Base-by-base conservation (phyloP, 30 jellyfish, hydroid and myxozoan species). In the Sanderia malayensis region DNA sequence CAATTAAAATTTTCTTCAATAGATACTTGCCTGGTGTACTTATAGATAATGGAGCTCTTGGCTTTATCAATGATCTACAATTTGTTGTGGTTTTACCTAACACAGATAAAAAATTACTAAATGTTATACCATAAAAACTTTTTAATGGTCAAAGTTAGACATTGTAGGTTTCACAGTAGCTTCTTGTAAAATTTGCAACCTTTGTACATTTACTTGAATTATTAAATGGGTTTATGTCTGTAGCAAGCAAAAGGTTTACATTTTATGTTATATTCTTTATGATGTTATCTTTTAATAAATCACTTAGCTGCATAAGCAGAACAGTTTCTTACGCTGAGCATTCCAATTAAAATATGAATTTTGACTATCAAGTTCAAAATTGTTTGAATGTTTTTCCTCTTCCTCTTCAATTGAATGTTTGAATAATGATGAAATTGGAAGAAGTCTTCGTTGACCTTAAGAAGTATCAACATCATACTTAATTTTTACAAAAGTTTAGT, bases 351-450 rank as follows among this genome's bases (percentile, higher is more conserved):
- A 19, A 30, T 60, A 61, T 0, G 68, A 76, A 45, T 76, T 63
- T 26, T 27, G 27, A 19, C 28, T 29, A 53, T 20, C 55, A 23
- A 68, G 22, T 21, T 62, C 28, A 19, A 19, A 26, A 18, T 32
- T 45, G 29, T 27, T 26, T 1, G 32, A 18, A 61, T 18, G 19
- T 11, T 37, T 71, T 44, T 37, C 30, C 27, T 46, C 72, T 76
- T 76, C 88, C 44, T 76, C 88, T 22, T 67, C 78, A 47, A 76
- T 76, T 6, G 88, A 34, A 20, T 44, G 68, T 18, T 76, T 33
- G 47, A 76, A 76, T 41, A 76, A 76, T 32, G 88, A 61, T 25
- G 88, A 21, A 21, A 76, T 76, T 19, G 88, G 88, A 30, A 76
- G 88, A 67, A 76, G 88, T 58, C 68, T 64, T 55, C 79, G 33